A percentile compares a stretch with the other conserved stretches of the same genome.
These are phyloP conservation scores for Festucalex cinctus DNA, from an alignment of 2,113 vertebrate genomes.

Conservation along the genomic window DNA sequence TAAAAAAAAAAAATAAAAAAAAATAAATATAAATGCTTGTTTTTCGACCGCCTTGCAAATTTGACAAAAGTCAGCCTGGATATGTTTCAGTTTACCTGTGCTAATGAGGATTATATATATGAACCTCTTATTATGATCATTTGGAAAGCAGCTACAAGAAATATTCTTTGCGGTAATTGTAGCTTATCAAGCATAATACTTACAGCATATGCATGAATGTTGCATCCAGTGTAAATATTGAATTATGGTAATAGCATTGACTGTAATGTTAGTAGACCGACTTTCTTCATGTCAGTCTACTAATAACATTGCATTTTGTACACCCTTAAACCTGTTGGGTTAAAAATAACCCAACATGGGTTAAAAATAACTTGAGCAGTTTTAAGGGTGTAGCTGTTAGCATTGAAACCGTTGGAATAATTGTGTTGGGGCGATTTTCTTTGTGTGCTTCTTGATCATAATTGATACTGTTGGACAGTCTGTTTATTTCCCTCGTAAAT, in stretches of 20 bases:
- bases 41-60: neutral
- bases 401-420: neutral
- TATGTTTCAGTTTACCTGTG: neutral
- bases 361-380: too few relatives aligned
- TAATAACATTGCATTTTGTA: too few relatives aligned
- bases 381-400: neutral
- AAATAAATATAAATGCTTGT: neutral
- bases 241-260: neutral
- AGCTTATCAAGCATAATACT: too few relatives aligned
- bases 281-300: neutral
- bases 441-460: neutral
- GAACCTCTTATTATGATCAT: neutral
- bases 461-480: neutral
- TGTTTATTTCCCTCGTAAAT: neutral
- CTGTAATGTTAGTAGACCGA: neutral
- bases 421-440: neutral
- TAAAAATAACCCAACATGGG: too few relatives aligned
- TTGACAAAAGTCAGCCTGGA: neutral
- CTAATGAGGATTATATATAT: too few relatives aligned
- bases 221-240: neutral
- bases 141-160: neutral
- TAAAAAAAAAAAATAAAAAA: too few relatives aligned
- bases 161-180: neutral
- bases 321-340: too few relatives aligned
- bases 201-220: neutral